These are phyloP conservation scores for Anguilla obscura DNA, from an alignment of 2,797 vertebrate species.

Conservation along the genomic window DNA sequence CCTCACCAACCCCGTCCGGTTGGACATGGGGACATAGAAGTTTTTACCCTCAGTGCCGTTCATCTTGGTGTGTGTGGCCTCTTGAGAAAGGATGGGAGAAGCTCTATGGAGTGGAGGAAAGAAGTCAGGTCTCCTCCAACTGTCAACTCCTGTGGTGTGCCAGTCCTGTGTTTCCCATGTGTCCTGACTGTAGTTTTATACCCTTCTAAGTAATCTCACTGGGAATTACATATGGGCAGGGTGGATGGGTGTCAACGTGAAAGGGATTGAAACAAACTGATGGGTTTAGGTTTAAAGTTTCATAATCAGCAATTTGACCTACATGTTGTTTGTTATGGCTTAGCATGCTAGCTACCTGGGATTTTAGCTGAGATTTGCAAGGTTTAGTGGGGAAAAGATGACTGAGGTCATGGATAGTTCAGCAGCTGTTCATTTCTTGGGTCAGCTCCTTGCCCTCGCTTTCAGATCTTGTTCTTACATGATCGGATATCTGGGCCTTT, in stretches of 20 bases:
- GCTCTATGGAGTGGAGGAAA: not conserved
- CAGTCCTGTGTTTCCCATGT: constrained; percentile 34
- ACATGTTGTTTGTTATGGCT: constrained; percentile 26
- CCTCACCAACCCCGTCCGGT: constrained; percentile 76
- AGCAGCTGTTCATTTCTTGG: constrained; percentile 10
- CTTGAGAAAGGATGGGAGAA: not conserved
- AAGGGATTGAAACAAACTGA: constrained; percentile 66
- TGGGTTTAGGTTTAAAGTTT: constrained; percentile 43
- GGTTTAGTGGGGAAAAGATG: not conserved
- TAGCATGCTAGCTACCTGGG: constrained; percentile 9
- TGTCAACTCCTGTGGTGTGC: not conserved
- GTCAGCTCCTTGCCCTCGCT: not conserved
- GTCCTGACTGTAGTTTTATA: constrained; percentile 62
- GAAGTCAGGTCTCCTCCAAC: not conserved
- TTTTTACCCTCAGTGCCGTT: constrained; percentile 79
- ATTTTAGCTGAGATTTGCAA: constrained; percentile 7
- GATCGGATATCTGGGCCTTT: not conserved
- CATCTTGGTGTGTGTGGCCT: constrained; percentile 47
- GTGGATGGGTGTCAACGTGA: constrained; percentile 59
- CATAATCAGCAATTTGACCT: constrained; percentile 54
- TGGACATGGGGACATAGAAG: constrained; percentile 80
- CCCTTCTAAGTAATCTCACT: constrained; percentile 45
- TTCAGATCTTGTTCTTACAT: not conserved
- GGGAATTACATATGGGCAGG: constrained; percentile 44
- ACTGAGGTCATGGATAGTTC: constrained; percentile 20